Evolutionary conservation across 2,113 vertebrate species (phyloP).

Genomic region (Thalassoma bifasciatum): DNA sequence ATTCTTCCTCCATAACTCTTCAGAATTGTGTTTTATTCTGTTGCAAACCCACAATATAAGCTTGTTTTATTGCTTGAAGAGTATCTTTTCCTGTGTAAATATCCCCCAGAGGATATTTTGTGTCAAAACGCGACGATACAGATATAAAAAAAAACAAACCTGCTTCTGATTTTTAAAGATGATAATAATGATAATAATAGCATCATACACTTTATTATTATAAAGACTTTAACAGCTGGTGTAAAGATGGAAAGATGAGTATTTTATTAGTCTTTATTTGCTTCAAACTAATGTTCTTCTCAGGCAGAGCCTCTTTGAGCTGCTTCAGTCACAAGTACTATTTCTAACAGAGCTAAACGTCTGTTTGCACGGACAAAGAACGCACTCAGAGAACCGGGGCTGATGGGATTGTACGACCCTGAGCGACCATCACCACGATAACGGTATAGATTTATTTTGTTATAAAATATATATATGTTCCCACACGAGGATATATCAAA

Average conservation of each 20-base stretch:
- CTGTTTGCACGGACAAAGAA: conserved; percentile 35
- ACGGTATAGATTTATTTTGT: conserved; percentile 82
- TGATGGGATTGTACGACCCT: conserved; percentile 48
- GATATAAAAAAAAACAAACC: conserved; percentile 61
- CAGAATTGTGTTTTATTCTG: conserved; percentile 84
- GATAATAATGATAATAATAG: conserved; percentile 82
- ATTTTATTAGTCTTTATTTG: conserved; percentile 77
- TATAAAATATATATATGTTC: conserved; percentile 74
- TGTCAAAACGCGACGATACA: conserved; percentile 85
- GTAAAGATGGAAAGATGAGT: conserved; percentile 80
- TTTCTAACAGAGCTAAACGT: conserved; percentile 57
- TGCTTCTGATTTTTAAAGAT: conserved; percentile 88
- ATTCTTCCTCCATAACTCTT: conserved; percentile 85
- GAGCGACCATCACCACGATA: conserved; percentile 53
- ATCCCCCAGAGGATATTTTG: conserved; percentile 79
- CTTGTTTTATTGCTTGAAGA: conserved; percentile 86
- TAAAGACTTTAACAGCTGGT: conserved; percentile 89
- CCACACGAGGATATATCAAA: conserved; percentile 63
- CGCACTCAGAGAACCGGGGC: conserved; percentile 50
- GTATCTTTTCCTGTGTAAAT: conserved; percentile 85
- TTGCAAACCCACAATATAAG: conserved; percentile 88
- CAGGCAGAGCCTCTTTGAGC: conserved; percentile 94
- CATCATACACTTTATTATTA: conserved; percentile 86
- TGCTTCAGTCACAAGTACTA: conserved; percentile 88
- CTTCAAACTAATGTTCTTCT: conserved; percentile 87